These are phyloP conservation scores for Sebastes trivittatus DNA, from an alignment of 2,797 vertebrate genomes.

Conservation along the genomic window DNA sequence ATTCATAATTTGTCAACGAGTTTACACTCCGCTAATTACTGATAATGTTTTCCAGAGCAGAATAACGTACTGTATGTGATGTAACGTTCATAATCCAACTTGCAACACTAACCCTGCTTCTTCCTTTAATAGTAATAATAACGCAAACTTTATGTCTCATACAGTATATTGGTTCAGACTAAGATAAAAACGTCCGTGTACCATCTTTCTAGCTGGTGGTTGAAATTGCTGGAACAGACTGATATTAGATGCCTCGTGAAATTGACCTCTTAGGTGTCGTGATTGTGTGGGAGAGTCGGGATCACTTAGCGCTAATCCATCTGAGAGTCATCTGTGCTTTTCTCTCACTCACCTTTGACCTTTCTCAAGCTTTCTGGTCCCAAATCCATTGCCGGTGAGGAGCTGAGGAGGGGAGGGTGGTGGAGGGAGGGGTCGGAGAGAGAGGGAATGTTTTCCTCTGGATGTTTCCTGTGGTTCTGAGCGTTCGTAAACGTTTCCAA, in stretches of 20 bases:
- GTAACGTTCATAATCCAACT: neutral
- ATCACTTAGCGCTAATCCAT: constrained; percentile 79
- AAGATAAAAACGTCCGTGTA: neutral
- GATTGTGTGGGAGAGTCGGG: constrained; percentile 71
- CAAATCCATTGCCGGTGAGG: constrained; percentile 61
- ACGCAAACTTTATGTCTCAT: neutral
- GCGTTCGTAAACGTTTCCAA: constrained; percentile 76
- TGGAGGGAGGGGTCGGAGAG: neutral
- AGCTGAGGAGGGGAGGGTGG: constrained; percentile 18
- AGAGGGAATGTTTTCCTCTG: constrained; percentile 59
- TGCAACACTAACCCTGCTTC: neutral
- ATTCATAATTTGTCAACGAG: constrained; percentile 67
- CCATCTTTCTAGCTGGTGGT: neutral
- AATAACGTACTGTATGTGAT: constrained; percentile 31
- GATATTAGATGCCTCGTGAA: constrained; percentile 44
- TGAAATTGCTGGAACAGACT: constrained; percentile 23
- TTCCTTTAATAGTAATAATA: neutral
- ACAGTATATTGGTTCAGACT: neutral
- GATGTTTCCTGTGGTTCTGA: constrained; percentile 74
- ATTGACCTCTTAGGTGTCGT: constrained; percentile 66
- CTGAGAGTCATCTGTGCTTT: constrained; percentile 79
- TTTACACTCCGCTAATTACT: constrained; percentile 54
- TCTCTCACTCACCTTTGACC: constrained; percentile 76
- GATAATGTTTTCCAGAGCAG: constrained; percentile 58
- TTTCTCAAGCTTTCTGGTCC: constrained; percentile 76